Base-by-base conservation (phyloP, 2,797 vertebrate species). In the Chromobotia macracanthus region DNA sequence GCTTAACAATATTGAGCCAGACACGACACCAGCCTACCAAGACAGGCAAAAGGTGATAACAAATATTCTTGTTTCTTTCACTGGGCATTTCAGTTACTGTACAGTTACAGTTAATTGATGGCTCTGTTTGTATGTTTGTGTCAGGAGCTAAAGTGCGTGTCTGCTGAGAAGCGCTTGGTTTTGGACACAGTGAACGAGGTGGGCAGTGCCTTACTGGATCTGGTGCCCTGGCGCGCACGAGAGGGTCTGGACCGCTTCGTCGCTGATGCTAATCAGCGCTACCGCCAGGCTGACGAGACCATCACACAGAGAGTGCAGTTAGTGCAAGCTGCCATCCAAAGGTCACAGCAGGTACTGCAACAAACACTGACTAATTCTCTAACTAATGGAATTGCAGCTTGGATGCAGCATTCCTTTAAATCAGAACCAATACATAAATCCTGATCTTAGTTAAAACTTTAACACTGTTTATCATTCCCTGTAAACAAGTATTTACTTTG, bases 161-260 rank as follows among this genome's bases (percentile, higher is more conserved):
- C 96, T 0, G 98, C 97, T 56, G 98, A 99, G 90, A 97, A 95
- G 89, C 92, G 97, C 1, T 91, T 99, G 0, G 86, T 99, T 31
- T 86, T 99, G 92, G 98, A 99, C 88, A 99, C 97, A 0, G 94
- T 98, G 82, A 99, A 99, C 0, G 98, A 99, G 86, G 96, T 99
- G 87, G 97, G 98, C 92, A 93, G 90, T 50, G 98, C 98, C 13
- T 93, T 99, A 77, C 85, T 99, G 82, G 97, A 99, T 77, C 94
- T 99, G 88, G 97, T 99, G 46, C 98, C 98, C 0, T 99, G 98
- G 98, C 91, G 97, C 75, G 97, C 96, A 80, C 94, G 97, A 0
- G 97, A 99, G 63, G 97, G 97, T 31, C 92, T 99, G 80, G 98
- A 98, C 86, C 97, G 96, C 51, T 93, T 97, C 0, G 97, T 99